Evolutionary conservation across 2,888 invertebrate genomes (phyloP), one percentile per base, ranked within the genome.

Genomic region (Eilema griseolum): DNA sequence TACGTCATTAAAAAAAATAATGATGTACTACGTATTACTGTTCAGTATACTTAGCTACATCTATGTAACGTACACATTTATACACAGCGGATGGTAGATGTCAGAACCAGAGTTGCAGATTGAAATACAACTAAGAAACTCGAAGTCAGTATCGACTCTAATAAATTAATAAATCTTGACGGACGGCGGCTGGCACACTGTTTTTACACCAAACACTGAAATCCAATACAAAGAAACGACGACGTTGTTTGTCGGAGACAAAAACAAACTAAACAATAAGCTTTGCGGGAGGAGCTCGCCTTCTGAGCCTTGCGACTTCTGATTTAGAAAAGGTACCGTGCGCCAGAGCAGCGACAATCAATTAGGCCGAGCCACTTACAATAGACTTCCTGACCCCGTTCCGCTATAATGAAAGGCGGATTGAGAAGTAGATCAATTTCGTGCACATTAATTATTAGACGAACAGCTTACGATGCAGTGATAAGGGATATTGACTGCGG

Each of bases 211-310:
- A 81, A 83, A 83, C 79, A 81, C 75, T 23, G 70, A 76, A 79
- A 79, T 88, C 86, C 89, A 90, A 89, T 90, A 89, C 89, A 90
- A 92, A 90, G 90, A 88, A 89, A 85, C 85, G 84, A 79, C 84
- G 81, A 81, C 82, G 86, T 88, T 90, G 88, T 90, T 91, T 89
- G 88, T 86, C 84, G 88, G 87, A 86, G 84, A 85, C 76, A 87
- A 85, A 87, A 88, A 84, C 85, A 84, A 85, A 83, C 82, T 76
- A 85, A 85, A 86, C 83, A 86, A 88, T 88, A 88, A 89, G 85
- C 82, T 74, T 76, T 79, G 82, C 81, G 81, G 81, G 83, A 81
- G 78, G 81, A 81, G 83, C 80, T 78, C 80, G 74, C 75, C 78
- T 78, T 76, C 77, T 75, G 78, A 81, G 74, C 75, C 78, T 78